Conservation (phyloP, 2,888 invertebrate species). For the Temnothorax unifasciatus region DNA sequence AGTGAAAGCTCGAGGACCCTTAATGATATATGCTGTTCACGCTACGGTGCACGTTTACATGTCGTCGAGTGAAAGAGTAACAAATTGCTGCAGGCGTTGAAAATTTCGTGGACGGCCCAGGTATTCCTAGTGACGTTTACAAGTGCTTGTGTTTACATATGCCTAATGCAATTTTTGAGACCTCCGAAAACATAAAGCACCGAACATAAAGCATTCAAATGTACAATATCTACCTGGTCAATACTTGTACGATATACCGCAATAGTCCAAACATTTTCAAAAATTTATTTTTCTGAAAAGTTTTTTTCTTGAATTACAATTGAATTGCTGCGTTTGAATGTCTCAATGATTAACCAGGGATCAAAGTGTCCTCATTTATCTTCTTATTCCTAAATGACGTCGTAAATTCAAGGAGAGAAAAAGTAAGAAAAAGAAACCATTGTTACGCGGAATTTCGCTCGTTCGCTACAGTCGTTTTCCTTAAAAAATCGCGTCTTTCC, state of each 20-base stretch:
- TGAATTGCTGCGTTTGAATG: neutral
- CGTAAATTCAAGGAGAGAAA: neutral
- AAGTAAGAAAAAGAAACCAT: neutral
- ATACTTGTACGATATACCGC: neutral
- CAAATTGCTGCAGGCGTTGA: conserved; percentile 22
- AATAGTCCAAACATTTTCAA: neutral
- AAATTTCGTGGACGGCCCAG: conserved; percentile 24
- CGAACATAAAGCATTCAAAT: neutral
- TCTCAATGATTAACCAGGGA: neutral
- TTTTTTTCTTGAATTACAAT: too few species aligned
- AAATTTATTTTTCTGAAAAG: neutral
- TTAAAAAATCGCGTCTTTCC: conserved; percentile 9
- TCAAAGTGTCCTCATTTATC: neutral
- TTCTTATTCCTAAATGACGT: neutral
- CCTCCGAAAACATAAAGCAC: neutral
- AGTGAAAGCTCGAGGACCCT: neutral
- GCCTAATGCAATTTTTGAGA: neutral
- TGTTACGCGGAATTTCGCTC: neutral
- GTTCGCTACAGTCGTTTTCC: conserved; percentile 1
- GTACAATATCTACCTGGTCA: neutral
- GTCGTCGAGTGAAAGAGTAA: conserved; percentile 11
- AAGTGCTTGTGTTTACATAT: neutral
- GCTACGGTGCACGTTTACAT: conserved; percentile 12
- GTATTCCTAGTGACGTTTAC: conserved; percentile 22
- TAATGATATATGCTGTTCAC: conserved; percentile 6